These are phyloP conservation scores for Atta texana DNA, from an alignment of 1,140 invertebrate species.

Conservation along the genomic window DNA sequence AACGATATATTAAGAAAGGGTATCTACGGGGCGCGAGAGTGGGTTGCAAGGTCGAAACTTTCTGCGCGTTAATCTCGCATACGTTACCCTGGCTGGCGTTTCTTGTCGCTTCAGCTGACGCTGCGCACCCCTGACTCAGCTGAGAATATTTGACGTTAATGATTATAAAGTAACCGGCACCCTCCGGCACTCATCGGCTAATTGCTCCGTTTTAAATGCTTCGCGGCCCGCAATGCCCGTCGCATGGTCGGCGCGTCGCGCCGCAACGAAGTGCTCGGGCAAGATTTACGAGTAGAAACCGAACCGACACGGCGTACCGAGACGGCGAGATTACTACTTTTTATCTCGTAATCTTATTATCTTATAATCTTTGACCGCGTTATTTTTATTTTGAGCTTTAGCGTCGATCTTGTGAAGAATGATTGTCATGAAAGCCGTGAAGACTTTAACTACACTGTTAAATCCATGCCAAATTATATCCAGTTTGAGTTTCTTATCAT, in stretches of 20 bases:
- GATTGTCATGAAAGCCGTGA: not conserved
- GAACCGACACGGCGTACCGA: constrained; percentile 18
- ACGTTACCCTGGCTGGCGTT: constrained; percentile 8
- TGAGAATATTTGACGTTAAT: constrained; percentile 51
- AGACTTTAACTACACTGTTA: not conserved
- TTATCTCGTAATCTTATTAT: constrained; percentile 2
- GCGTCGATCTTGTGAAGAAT: not conserved
- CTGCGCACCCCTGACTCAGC: not conserved
- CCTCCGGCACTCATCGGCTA: constrained; percentile 42
- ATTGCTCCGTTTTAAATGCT: constrained; percentile 55
- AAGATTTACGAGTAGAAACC: constrained; percentile 47
- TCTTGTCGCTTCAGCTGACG: constrained; percentile 35
- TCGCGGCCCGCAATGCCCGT: constrained; percentile 7
- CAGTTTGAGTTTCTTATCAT: too few relatives aligned
- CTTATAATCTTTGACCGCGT: constrained; percentile 13
- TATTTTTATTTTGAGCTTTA: constrained; percentile 36
- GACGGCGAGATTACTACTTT: constrained; percentile 19
- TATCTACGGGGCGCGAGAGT: not conserved
- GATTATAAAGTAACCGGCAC: constrained; percentile 55
- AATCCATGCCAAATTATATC: not conserved
- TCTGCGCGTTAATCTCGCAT: constrained; percentile 47
- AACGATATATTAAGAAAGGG: constrained; percentile 48
- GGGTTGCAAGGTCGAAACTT: constrained; percentile 31
- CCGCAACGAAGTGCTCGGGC: not conserved
- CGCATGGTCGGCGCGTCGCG: not conserved